Evolutionary conservation across 2,113 vertebrate species (phyloP).

Genomic region (Macroglossus sobrinus): DNA sequence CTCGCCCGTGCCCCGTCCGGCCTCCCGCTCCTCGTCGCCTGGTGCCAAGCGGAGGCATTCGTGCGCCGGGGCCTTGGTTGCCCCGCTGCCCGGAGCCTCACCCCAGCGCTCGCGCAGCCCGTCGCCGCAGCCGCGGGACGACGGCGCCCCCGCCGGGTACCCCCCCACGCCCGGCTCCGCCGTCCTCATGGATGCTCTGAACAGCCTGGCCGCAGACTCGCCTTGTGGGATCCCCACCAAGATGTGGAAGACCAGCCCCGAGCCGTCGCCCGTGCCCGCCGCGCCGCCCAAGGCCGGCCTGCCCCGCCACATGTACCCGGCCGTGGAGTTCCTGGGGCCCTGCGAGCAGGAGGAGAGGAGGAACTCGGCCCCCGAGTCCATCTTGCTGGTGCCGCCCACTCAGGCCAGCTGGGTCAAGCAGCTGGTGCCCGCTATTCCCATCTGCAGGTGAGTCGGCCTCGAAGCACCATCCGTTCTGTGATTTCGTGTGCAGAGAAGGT

Average conservation of each 20-base stretch:
- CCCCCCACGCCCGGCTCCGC: conserved; percentile 78
- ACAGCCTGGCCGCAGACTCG: conserved; percentile 84
- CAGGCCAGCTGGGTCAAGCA: conserved; percentile 89
- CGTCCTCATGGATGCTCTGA: conserved; percentile 88
- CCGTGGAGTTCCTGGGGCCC: conserved; percentile 90
- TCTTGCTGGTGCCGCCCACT: conserved; percentile 91
- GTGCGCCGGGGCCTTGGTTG: conserved; percentile 88
- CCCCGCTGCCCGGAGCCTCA: conserved; percentile 84
- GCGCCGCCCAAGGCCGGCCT: conserved; percentile 84
- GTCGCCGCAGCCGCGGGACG: conserved; percentile 91
- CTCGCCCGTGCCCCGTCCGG: conserved; percentile 91
- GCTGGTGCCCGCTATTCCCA: conserved; percentile 89
- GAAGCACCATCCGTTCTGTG: accelerated
- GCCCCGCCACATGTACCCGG: conserved; percentile 82
- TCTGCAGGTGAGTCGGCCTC: conserved; percentile 90
- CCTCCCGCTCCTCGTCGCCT: conserved; percentile 95
- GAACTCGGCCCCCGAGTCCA: conserved; percentile 88
- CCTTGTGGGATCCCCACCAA: conserved; percentile 91
- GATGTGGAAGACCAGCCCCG: conserved; percentile 92
- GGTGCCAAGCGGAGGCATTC: conserved; percentile 96
- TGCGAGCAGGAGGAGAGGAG: conserved; percentile 91
- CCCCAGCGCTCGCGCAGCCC: conserved; percentile 93
- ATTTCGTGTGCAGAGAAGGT: too few relatives aligned
- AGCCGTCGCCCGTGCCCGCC: conserved; percentile 82
- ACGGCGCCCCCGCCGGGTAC: conserved; percentile 79